Evolutionary conservation across 2,888 invertebrate genomes (phyloP).

Genomic region (Nomada fucata): DNA sequence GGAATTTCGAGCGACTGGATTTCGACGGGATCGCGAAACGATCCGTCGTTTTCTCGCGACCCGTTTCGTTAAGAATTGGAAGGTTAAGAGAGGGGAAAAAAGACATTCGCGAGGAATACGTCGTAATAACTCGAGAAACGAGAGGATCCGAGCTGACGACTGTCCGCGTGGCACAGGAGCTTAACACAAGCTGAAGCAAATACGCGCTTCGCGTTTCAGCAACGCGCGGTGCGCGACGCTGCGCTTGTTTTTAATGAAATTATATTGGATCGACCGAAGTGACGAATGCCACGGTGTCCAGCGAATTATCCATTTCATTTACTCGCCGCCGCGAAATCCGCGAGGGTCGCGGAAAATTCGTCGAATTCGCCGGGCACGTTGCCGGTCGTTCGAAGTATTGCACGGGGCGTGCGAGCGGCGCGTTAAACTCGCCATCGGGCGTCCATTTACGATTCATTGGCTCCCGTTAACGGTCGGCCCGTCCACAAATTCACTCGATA

Average conservation of each 20-base stretch:
- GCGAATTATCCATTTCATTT: not conserved
- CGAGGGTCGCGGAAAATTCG: not conserved
- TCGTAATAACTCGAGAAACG: too few species aligned
- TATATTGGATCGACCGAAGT: not conserved
- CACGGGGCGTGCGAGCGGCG: not conserved
- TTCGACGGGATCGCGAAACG: not conserved
- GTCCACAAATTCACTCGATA: slow-evolving; percentile 1
- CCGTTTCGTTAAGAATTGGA: not conserved
- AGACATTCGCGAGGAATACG: too few species aligned
- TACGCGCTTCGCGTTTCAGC: too few species aligned
- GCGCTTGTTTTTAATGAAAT: not conserved
- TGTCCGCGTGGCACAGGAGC: too few species aligned
- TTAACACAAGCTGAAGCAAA: too few species aligned
- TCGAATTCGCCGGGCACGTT: not conserved
- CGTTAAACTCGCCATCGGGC: slow-evolving; percentile 1
- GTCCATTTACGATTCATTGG: slow-evolving; percentile 13
- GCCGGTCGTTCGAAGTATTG: slow-evolving; percentile 8
- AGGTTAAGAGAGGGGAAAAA: too few species aligned
- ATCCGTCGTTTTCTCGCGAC: not conserved
- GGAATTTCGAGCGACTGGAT: too few species aligned
- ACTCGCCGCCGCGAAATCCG: too few species aligned
- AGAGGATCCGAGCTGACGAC: too few species aligned
- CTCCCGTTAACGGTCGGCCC: not conserved
- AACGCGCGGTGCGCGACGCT: too few species aligned
- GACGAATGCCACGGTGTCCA: not conserved